Base-by-base conservation (phyloP, 2,888 invertebrate genomes). In the Dolichopus griseipennis region DNA sequence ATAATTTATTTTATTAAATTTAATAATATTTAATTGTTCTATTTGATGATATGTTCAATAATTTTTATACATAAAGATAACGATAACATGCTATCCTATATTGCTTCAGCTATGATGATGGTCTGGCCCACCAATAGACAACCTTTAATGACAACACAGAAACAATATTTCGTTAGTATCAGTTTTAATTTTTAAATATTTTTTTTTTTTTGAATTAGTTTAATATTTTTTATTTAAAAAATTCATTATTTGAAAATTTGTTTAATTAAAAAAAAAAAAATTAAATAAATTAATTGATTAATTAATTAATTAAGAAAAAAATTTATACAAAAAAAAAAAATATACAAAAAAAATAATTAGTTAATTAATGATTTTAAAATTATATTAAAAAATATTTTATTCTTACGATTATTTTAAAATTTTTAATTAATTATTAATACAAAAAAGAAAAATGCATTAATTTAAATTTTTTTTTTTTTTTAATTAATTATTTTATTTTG, bases 121-220 rank as follows among this genome's bases (percentile, higher is more conserved):
- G 73, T 72, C 72, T 70, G 73, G 76, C 75, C 76, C 8, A 62
- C 78, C 77, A 76, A 76, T 79, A 81, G 82, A 83, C 84, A 84
- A 85, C 85, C 85, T 85, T 85, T 81, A 75, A 69, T 52, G 80
- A 82, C 81, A 80, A 85, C 83, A 85, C 84, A 84, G 82, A 82
- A 82, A 82, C 82, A 84, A 82, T 76, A 82, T 81, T 82, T 80
- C 81, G 77, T 81, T 79, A 81, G 79, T 78, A 75, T 67, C 71
- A 68, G 71, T 67, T 66, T 64, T 66, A 10, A 18, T 65, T 67
- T 41, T 66, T 68, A n/a, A n/a, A 68, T 70, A 69, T 72, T 69
- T 66, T 69, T 69, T 66, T 69, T 67, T 72, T 67, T 63, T n/a
- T 66, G 27, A 21, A 43, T 37, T 68, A 66, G 67, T 66, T 65